These are phyloP conservation scores for Halisarca cf. caerulea DNA, from an alignment of 37 sponge, comb jelly and placozoan genomes.

Conservation along the genomic window DNA sequence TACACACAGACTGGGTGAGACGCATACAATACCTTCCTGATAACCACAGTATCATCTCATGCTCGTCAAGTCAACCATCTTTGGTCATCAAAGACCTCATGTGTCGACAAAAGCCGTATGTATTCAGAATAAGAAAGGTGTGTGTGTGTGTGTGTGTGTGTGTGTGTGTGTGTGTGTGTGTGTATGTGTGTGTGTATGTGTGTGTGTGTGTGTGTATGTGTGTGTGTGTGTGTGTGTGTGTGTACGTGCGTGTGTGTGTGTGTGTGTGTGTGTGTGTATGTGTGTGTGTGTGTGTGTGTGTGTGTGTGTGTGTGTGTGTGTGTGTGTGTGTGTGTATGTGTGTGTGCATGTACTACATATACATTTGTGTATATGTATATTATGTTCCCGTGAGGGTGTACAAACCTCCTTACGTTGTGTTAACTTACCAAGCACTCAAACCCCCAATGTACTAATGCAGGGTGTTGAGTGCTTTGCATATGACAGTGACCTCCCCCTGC, in stretches of 20 bases:
- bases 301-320: background rate
- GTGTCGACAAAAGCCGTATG: slow-evolving; percentile 72
- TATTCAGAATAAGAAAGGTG: slow-evolving; percentile 88
- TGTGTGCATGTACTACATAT: background rate
- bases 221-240: background rate
- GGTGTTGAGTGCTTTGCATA: slow-evolving; percentile 91
- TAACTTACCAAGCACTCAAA: background rate
- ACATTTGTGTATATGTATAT: too few species aligned
- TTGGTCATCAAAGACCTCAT: slow-evolving; percentile 79
- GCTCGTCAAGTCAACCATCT: slow-evolving; percentile 63
- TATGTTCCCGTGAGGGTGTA: background rate
- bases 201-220: slow-evolving; percentile 31
- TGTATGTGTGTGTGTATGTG: slow-evolving; percentile 38
- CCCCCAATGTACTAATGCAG: slow-evolving; percentile 32
- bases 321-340: too few species aligned
- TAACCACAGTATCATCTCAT: slow-evolving; percentile 84
- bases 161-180: slow-evolving; percentile 34
- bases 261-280: too few species aligned
- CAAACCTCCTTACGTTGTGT: background rate
- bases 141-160: slow-evolving; percentile 24
- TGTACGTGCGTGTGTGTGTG: background rate
- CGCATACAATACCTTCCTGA: slow-evolving; percentile 76
- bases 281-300: too few species aligned
- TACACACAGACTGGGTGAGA: slow-evolving; percentile 91
- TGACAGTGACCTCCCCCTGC: slow-evolving; percentile 69